phyloP scores from a whole-genome alignment of 64 coral and sea anemone species.

The Montipora foliosa region DNA sequence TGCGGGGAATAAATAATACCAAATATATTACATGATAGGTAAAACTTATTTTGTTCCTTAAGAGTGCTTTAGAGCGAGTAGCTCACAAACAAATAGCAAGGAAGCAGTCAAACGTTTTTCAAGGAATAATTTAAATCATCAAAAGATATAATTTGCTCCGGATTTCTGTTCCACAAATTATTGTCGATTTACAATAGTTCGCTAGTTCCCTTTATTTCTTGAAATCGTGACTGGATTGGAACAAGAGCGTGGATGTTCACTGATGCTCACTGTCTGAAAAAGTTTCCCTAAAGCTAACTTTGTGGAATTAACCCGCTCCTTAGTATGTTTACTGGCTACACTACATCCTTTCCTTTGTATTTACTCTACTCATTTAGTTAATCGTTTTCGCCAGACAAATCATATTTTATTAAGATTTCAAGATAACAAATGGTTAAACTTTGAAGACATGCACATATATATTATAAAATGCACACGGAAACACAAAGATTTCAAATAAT shows the following conservation, averaged over 20 bases:
- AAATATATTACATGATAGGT: neutral
- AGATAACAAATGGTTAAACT: neutral
- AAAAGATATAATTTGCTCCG: no score
- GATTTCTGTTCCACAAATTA: neutral
- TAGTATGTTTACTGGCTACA: neutral
- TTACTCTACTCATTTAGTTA: neutral
- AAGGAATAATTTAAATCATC: neutral
- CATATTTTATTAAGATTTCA: constrained; percentile 33
- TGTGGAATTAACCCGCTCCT: no score
- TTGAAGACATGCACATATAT: no score
- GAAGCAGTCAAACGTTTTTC: neutral
- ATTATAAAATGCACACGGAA: neutral
- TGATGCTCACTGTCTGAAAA: neutral
- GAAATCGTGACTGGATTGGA: no score
- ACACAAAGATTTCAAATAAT: neutral
- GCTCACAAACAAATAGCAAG: neutral
- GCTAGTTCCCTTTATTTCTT: no score
- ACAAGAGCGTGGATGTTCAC: no score
- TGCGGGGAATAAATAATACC: neutral
- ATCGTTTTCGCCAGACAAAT: constrained; percentile 1
- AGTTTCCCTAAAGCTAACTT: neutral
- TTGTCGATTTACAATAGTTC: neutral
- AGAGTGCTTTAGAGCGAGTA: neutral
- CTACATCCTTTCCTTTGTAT: neutral
- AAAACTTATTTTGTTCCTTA: neutral